These are phyloP conservation scores for Acleris sparsana DNA, from an alignment of 2,888 invertebrate genomes.

Conservation along the genomic window DNA sequence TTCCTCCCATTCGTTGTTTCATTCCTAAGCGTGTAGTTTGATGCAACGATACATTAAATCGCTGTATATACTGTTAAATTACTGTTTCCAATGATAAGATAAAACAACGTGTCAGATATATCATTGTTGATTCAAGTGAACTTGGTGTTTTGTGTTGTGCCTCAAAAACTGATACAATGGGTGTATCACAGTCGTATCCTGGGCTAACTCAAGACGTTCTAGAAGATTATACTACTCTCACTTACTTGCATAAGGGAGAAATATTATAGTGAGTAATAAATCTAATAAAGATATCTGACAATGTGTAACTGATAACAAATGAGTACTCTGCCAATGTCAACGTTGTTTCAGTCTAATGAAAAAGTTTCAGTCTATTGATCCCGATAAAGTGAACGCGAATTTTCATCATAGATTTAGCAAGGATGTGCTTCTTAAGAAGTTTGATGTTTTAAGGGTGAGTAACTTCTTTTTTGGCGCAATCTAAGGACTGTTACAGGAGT, in stretches of 20 bases:
- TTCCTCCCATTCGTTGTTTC: conserved; percentile 43
- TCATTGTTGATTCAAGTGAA: conserved; percentile 30
- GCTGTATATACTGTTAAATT: too few species aligned
- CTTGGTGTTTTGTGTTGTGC: neutral
- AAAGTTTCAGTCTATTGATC: conserved; percentile 79
- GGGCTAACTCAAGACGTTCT: conserved; percentile 82
- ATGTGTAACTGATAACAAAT: neutral
- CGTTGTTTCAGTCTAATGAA: conserved; percentile 80
- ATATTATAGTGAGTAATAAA: conserved; percentile 83
- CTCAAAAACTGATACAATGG: conserved; percentile 64
- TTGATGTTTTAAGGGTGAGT: conserved; percentile 86
- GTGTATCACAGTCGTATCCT: conserved; percentile 70
- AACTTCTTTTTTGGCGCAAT: neutral
- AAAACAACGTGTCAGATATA: conserved; percentile 10
- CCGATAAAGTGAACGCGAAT: conserved; percentile 68
- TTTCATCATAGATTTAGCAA: conserved; percentile 77
- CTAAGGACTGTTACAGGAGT: too few species aligned
- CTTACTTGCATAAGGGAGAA: conserved; percentile 85
- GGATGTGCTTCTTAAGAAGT: conserved; percentile 82
- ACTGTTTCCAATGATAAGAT: conserved; percentile 24
- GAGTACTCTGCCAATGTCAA: neutral
- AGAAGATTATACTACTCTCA: conserved; percentile 84
- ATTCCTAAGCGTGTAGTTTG: conserved; percentile 1
- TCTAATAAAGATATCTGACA: too few species aligned
- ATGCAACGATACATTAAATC: too few species aligned